Percentiles rank a stretch among this genome's conserved stretches.
Conservation (phyloP, 2,888 invertebrate genomes). For the Metalampra italica region DNA sequence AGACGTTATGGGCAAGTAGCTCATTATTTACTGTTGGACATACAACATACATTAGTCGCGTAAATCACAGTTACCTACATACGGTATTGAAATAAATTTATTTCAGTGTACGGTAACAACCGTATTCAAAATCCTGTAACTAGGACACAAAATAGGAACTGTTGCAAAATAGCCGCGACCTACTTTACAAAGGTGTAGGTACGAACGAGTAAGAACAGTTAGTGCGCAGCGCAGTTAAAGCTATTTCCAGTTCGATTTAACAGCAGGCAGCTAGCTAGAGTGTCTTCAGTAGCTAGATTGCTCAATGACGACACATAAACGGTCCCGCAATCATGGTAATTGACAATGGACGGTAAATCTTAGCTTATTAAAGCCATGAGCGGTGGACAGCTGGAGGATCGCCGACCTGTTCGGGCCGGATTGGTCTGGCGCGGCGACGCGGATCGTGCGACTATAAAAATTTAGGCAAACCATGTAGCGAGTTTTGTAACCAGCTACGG, state of each 20-base stretch:
- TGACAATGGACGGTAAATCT: constrained; percentile 42
- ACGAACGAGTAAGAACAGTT: neutral
- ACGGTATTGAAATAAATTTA: neutral
- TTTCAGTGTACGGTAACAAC: constrained; percentile 1
- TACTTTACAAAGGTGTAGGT: constrained; percentile 14
- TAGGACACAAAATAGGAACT: constrained; percentile 17
- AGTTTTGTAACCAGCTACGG: too few species aligned
- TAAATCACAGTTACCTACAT: too few species aligned
- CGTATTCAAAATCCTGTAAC: constrained; percentile 4
- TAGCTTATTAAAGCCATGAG: constrained; percentile 25
- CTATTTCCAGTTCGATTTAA: constrained; percentile 23
- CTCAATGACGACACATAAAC: constrained; percentile 16
- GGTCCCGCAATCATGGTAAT: constrained; percentile 40
- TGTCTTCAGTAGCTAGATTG: constrained; percentile 16
- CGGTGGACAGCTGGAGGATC: constrained; percentile 1
- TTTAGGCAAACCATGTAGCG: too few species aligned
- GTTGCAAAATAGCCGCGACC: constrained; percentile 16
- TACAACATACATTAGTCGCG: too few species aligned
- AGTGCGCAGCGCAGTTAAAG: constrained; percentile 12
- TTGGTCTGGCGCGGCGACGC: constrained; percentile 5
- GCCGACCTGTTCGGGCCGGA: constrained; percentile 14
- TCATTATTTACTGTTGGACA: too few species aligned
- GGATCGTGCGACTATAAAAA: neutral
- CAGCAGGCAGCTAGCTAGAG: neutral
- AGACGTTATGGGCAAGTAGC: too few species aligned